These are phyloP conservation scores for Meteorus cinctellus DNA, from an alignment of 2,888 invertebrate genomes.

Conservation along the genomic window DNA sequence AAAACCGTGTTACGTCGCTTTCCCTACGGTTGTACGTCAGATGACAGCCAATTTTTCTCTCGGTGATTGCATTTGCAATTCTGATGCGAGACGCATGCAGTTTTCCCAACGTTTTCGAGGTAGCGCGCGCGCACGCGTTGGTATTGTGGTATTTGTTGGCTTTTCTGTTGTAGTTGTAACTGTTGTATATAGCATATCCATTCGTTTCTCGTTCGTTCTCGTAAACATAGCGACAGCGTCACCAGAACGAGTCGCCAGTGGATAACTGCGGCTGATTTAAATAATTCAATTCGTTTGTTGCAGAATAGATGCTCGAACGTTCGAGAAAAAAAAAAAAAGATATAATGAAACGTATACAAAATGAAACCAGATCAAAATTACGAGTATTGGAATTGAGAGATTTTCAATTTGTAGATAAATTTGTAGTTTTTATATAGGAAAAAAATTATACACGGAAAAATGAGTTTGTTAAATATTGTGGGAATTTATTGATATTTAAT, in stretches of 20 bases:
- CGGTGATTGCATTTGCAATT: conserved; percentile 72
- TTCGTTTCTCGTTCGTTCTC: conserved; percentile 47
- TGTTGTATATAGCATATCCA: conserved; percentile 26
- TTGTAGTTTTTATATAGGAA: too few species aligned
- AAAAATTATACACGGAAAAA: too few species aligned
- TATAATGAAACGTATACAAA: conserved; percentile 29
- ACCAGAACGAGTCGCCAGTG: conserved; percentile 24
- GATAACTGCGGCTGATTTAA: conserved; percentile 46
- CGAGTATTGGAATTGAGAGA: too few species aligned
- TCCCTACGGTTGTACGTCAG: conserved; percentile 60
- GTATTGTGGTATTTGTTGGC: background rate
- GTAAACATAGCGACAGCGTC: conserved; percentile 32
- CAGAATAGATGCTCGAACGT: conserved; percentile 38
- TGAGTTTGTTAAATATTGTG: too few species aligned
- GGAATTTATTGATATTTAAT: too few species aligned
- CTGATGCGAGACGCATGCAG: conserved; percentile 59
- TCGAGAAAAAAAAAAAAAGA: conserved; percentile 32
- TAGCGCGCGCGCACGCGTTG: conserved; percentile 28
- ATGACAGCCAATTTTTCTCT: conserved; percentile 73
- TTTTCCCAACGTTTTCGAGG: conserved; percentile 39
- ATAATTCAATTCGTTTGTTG: conserved; percentile 52
- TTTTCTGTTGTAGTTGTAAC: conserved; percentile 14
- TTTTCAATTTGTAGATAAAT: background rate
- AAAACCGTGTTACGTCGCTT: conserved; percentile 23
- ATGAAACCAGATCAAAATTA: background rate